phyloP scores from a whole-genome alignment of 1,140 invertebrate species.

The Caenorhabditis tropicalis region DNA sequence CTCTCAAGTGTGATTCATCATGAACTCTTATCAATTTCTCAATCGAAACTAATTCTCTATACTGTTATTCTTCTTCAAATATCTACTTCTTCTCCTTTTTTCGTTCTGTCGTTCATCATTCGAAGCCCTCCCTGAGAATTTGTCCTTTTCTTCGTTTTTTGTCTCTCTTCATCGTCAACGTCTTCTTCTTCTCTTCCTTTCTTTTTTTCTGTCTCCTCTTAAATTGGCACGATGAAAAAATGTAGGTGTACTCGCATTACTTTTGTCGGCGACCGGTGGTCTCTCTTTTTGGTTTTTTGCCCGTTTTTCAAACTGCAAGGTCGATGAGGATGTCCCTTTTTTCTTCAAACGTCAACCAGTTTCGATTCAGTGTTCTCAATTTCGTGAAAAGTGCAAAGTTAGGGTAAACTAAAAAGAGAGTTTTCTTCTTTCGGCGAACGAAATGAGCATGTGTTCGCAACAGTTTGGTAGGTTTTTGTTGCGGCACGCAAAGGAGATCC shows the following conservation, averaged over 20 bases:
- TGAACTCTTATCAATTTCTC: not conserved
- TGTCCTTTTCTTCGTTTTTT: not conserved
- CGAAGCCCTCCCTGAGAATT: slow-evolving; percentile 20
- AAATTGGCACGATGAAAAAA: not conserved
- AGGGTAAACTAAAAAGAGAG: slow-evolving; percentile 13
- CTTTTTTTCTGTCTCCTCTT: not conserved
- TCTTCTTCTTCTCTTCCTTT: not conserved
- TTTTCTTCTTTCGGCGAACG: not conserved
- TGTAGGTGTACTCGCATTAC: not conserved
- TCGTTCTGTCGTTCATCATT: slow-evolving; percentile 35
- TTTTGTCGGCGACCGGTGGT: not conserved
- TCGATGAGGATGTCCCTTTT: slow-evolving; percentile 14
- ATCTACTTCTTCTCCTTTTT: not conserved
- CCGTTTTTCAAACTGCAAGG: slow-evolving; percentile 13
- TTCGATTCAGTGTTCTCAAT: not conserved
- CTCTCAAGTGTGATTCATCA: not conserved
- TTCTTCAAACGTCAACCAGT: not conserved
- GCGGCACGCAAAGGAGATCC: not conserved
- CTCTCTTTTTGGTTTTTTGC: not conserved
- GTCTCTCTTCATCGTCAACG: not conserved
- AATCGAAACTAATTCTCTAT: not conserved
- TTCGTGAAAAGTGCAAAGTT: slow-evolving; percentile 7
- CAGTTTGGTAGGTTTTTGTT: not conserved
- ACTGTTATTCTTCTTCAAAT: no score
- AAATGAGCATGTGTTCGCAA: slow-evolving; percentile 14